phyloP scores from a whole-genome alignment of 2,888 invertebrate genomes.

The Patella ulyssiponensis region DNA sequence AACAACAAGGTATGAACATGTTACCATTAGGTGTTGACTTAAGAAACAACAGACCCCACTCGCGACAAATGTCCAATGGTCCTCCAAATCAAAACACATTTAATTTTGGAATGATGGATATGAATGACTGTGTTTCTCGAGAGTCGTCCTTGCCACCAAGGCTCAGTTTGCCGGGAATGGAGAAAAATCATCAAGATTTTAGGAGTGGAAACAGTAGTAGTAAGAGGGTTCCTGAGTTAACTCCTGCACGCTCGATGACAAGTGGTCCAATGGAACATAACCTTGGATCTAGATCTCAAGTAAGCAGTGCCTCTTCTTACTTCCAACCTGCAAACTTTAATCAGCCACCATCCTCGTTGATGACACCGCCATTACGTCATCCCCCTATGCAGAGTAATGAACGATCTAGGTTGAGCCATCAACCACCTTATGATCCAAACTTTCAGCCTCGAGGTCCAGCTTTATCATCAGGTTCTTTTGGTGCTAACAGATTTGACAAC shows the following conservation, averaged over 20 bases:
- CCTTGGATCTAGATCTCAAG: neutral
- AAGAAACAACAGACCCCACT: conserved; percentile 41
- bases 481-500: conserved; percentile 9
- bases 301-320: conserved; percentile 33
- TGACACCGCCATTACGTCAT: conserved; percentile 57
- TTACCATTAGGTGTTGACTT: conserved; percentile 27
- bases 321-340: conserved; percentile 44
- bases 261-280: conserved; percentile 7
- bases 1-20: conserved; percentile 26
- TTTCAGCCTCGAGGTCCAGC: conserved; percentile 35
- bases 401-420: conserved; percentile 41
- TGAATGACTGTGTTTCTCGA: conserved; percentile 20
- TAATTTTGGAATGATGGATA: conserved; percentile 17
- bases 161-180: neutral
- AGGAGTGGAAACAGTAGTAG: neutral
- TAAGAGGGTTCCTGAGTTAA: neutral
- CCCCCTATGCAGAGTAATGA: conserved; percentile 50
- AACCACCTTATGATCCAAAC: conserved; percentile 44
- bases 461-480: conserved; percentile 12
- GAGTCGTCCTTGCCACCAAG: neutral
- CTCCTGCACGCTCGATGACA: neutral
- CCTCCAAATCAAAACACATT: conserved; percentile 35
- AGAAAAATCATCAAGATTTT: neutral
- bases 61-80: conserved; percentile 39
- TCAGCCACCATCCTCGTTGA: conserved; percentile 48